Conservation (phyloP, 92 coral and sea anemone species). For the Meandrina meandrites region DNA sequence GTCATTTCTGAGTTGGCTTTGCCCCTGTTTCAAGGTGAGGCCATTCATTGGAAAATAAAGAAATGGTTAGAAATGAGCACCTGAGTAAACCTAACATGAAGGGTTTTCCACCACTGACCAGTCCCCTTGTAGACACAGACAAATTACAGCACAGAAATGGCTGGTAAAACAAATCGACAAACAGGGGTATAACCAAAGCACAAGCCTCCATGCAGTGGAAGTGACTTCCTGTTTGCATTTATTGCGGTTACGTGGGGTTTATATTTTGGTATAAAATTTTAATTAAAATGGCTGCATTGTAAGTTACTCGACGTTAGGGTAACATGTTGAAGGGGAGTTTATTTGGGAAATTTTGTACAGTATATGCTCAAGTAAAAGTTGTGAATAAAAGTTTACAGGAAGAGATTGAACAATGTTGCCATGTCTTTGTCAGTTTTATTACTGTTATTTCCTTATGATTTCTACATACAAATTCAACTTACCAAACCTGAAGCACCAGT, state of each 20-base stretch:
- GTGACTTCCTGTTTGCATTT: background rate
- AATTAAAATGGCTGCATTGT: background rate
- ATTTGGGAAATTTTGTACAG: background rate
- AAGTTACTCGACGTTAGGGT: background rate
- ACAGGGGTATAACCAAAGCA: background rate
- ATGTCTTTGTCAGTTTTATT: background rate
- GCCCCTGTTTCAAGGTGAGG: background rate
- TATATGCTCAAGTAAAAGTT: background rate
- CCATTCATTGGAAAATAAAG: background rate
- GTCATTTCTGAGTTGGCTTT: background rate
- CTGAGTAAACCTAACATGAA: too few species aligned
- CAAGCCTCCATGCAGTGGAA: background rate
- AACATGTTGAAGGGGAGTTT: too few species aligned
- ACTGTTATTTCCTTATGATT: background rate
- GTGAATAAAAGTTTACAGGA: constrained; percentile 10
- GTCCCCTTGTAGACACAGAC: background rate
- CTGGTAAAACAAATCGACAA: background rate
- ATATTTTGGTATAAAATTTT: constrained; percentile 10
- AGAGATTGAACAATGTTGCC: background rate
- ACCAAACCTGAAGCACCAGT: background rate
- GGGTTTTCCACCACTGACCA: background rate
- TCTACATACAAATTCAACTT: background rate
- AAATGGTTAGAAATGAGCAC: too few species aligned
- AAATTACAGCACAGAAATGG: background rate
- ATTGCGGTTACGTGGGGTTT: background rate